Percentiles rank a stretch among this genome's conserved stretches.
Evolutionary conservation across 2,888 invertebrate genomes (phyloP).

Genomic region (Rambutsinella grinnellia): DNA sequence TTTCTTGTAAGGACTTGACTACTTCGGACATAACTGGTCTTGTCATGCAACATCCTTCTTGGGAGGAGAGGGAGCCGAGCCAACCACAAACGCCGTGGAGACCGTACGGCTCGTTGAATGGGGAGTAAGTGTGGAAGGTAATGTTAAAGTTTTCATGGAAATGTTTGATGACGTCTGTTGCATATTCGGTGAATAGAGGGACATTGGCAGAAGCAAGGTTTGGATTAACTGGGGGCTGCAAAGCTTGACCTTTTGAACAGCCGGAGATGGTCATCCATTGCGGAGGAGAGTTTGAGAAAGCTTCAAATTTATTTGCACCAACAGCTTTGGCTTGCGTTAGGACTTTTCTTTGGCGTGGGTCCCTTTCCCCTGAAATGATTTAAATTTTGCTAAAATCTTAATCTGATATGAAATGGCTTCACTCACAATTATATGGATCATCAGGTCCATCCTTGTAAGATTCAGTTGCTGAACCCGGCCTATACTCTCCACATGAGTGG

Average conservation of each 20-base stretch:
- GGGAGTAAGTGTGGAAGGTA: conserved; percentile 60
- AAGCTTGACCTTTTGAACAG: conserved; percentile 57
- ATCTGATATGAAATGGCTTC: background rate
- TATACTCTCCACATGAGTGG: conserved; percentile 53
- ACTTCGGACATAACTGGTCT: conserved; percentile 49
- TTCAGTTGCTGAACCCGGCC: conserved; percentile 60
- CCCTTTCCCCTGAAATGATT: conserved; percentile 54
- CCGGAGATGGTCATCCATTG: conserved; percentile 65
- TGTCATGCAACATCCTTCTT: conserved; percentile 65
- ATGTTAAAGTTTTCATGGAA: conserved; percentile 54
- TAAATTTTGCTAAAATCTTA: too few species aligned
- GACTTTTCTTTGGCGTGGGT: conserved; percentile 54
- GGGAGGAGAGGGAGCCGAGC: conserved; percentile 36
- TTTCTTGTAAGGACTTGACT: conserved; percentile 36
- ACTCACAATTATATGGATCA: conserved; percentile 55
- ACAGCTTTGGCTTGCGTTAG: conserved; percentile 44
- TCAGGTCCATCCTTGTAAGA: conserved; percentile 58
- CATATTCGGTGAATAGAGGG: conserved; percentile 59
- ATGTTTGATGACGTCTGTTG: conserved; percentile 61
- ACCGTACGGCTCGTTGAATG: conserved; percentile 64
- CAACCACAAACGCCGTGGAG: conserved; percentile 57
- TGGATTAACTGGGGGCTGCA: conserved; percentile 50
- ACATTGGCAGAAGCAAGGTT: conserved; percentile 57
- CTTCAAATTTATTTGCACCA: conserved; percentile 62
- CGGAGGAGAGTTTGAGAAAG: conserved; percentile 64